Evolutionary conservation across 2,888 invertebrate species (phyloP), one percentile per base, ranked within the genome.

Genomic region (Bruchidius siliquastri): DNA sequence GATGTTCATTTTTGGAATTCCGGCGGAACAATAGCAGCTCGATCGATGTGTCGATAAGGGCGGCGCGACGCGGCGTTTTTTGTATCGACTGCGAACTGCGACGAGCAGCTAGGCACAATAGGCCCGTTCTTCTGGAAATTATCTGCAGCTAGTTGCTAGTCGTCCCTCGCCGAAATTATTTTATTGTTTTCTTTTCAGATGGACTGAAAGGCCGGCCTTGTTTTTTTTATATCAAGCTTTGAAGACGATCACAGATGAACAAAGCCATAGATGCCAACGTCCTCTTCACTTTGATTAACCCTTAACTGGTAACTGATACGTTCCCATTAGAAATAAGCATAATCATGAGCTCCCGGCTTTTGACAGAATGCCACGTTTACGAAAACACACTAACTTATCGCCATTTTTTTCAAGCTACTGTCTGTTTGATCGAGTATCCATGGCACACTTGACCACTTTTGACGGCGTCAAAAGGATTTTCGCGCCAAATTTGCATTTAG

Each of bases 51-150:
- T 1, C 49, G 49, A 49, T 49, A 49, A 49, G 6, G 3, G 6
- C 1, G 26, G 10, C 49, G 49, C 13, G 6, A 49, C n/a, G 49
- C 49, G 49, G 49, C 49, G 49, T 49, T 49, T 49, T 49, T 49
- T 49, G 18, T 13, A 49, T 13, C 0, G 6, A 1, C 49, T 4
- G 6, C 26, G 26, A 2, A 8, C 49, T 49, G 13, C 49, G 49
- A 13, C 49, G 3, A 30, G 4, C 4, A 30, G 49, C 8, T 4
- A 49, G 10, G 68, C 74, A 78, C 78, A 79, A 78, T 77, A 75
- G 76, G 77, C 66, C 67, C 78, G 79, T 74, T 76, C 78, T 79
- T 76, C 77, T 75, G 78, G 79, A 79, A 80, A 79, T 79, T 77
- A 78, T 79, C 77, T 77, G 76, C 75, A 78, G 49, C 18, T 18